Percentiles rank a stretch among this genome's conserved stretches.
phyloP scores from a whole-genome alignment of 2,888 invertebrate genomes.

The Eupithecia pulchellata region DNA sequence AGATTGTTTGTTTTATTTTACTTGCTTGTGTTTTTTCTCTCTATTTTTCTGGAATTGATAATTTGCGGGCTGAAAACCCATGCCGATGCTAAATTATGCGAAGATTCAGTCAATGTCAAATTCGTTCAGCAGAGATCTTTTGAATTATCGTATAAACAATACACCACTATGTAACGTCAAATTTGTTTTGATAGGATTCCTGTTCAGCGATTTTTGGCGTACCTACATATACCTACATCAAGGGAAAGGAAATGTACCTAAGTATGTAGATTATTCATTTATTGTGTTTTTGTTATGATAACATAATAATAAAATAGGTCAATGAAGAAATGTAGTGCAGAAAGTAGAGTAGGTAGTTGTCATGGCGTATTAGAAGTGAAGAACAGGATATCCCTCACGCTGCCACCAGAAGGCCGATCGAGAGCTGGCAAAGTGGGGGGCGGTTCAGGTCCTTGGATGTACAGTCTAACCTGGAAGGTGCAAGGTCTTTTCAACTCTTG shows the following conservation, averaged over 20 bases:
- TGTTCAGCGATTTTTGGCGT: background rate
- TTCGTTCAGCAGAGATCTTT: too few relatives aligned
- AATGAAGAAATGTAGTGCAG: background rate
- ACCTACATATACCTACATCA: background rate
- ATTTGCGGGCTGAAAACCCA: background rate
- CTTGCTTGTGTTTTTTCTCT: background rate
- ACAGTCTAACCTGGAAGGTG: slow-evolving; percentile 64
- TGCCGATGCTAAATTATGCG: background rate
- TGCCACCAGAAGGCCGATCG: slow-evolving; percentile 67
- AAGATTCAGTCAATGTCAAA: too few relatives aligned
- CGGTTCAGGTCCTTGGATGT: slow-evolving; percentile 64
- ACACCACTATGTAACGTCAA: too few relatives aligned
- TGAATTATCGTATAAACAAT: too few relatives aligned
- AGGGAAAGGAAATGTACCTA: background rate
- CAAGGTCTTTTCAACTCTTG: background rate
- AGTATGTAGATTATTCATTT: background rate
- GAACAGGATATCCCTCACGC: slow-evolving; percentile 73
- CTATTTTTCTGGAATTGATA: background rate
- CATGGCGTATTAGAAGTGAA: slow-evolving; percentile 66
- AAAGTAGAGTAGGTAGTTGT: slow-evolving; percentile 9
- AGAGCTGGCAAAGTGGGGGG: slow-evolving; percentile 62
- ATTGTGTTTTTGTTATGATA: background rate
- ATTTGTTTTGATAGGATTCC: background rate
- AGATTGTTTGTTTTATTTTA: background rate
- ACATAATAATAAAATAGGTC: background rate